Evolutionary conservation across 1,140 invertebrate genomes (phyloP).

Genomic region (Trichonephila inaurata): DNA sequence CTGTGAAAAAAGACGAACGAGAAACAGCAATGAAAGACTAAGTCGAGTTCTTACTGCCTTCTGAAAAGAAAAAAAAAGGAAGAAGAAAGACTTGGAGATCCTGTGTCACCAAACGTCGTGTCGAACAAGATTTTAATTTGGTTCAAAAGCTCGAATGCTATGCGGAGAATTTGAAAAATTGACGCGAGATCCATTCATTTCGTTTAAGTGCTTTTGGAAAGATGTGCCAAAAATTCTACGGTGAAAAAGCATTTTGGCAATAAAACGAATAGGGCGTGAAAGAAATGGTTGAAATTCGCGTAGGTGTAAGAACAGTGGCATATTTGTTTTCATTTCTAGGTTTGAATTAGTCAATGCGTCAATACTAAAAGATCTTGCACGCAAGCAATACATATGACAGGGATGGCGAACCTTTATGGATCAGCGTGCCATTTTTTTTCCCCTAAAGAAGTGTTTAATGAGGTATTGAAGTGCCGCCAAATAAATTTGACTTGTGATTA

Average conservation of each 20-base stretch:
- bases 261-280: neutral
- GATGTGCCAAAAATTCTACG: constrained; percentile 31
- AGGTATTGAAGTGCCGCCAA: too few relatives aligned
- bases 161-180: constrained; percentile 51
- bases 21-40: neutral
- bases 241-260: neutral
- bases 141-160: constrained; percentile 37
- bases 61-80: neutral
- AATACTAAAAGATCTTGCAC: too few relatives aligned
- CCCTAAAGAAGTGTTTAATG: too few relatives aligned
- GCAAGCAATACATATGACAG: too few relatives aligned
- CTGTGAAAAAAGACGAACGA: constrained; percentile 34
- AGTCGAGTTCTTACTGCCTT: neutral
- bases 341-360: too few relatives aligned
- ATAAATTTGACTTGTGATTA: too few relatives aligned
- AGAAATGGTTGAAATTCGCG: too few relatives aligned
- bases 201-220: constrained; percentile 43
- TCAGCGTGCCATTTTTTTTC: too few relatives aligned
- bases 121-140: constrained; percentile 72
- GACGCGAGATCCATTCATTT: constrained; percentile 48
- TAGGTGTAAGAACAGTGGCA: too few relatives aligned
- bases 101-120: constrained; percentile 48
- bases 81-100: neutral
- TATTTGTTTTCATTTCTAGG: too few relatives aligned
- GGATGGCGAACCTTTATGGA: too few relatives aligned